phyloP scores from a whole-genome alignment of 1,140 invertebrate genomes.

The Daktulosphaira vitifoliae region DNA sequence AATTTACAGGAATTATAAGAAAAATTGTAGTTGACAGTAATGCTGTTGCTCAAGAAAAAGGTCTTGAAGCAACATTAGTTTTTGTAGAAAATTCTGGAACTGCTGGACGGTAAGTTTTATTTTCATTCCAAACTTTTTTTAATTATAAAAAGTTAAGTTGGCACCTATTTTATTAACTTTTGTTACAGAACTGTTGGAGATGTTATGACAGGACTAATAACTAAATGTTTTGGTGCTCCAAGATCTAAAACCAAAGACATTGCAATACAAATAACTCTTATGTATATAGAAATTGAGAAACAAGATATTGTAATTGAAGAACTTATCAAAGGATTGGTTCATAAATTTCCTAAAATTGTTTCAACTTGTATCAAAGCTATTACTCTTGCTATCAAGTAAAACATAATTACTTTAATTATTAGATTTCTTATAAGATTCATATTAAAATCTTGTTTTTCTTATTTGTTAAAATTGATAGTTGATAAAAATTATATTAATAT shows the following conservation, averaged over 20 bases:
- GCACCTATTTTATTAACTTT: neutral
- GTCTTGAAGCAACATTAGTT: slow-evolving; percentile 78
- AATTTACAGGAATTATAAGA: slow-evolving; percentile 83
- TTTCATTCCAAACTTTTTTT: neutral
- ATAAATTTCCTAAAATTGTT: slow-evolving; percentile 93
- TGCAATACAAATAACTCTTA: slow-evolving; percentile 76
- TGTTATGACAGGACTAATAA: slow-evolving; percentile 78
- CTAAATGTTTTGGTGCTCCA: slow-evolving; percentile 85
- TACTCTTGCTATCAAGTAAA: slow-evolving; percentile 61
- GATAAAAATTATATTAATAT: too few species aligned
- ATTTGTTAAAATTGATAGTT: too few species aligned
- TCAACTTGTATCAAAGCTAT: slow-evolving; percentile 69
- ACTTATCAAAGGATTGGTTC: slow-evolving; percentile 83
- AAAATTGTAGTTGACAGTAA: slow-evolving; percentile 94
- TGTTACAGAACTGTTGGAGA: slow-evolving; percentile 71
- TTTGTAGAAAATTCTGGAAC: slow-evolving; percentile 81
- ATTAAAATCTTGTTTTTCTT: too few species aligned
- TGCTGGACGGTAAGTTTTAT: slow-evolving; percentile 59
- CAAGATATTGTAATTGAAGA: slow-evolving; percentile 85
- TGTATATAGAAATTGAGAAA: slow-evolving; percentile 95
- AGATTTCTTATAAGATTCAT: too few species aligned
- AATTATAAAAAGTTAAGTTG: slow-evolving; percentile 7
- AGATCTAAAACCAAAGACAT: slow-evolving; percentile 87
- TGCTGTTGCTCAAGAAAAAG: slow-evolving; percentile 92
- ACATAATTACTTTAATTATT: too few species aligned